phyloP scores from a whole-genome alignment of 2,888 invertebrate genomes.

The Microchrysa polita region DNA sequence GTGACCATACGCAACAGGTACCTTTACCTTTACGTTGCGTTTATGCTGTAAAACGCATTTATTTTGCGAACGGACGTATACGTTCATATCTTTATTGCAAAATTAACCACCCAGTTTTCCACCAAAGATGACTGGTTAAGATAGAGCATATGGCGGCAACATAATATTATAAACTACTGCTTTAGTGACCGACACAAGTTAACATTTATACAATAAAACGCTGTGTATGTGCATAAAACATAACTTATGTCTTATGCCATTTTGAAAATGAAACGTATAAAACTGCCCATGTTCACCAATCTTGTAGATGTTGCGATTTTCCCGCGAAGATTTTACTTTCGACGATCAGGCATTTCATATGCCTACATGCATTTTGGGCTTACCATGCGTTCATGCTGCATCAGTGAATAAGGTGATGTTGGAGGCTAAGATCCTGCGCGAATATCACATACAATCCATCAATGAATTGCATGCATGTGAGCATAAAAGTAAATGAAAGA shows the following conservation, averaged over 20 bases:
- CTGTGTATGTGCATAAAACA: background rate
- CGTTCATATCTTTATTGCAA: conserved; percentile 8
- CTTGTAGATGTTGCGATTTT: background rate
- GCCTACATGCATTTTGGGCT: no score
- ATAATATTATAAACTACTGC: conserved; percentile 5
- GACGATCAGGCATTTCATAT: background rate
- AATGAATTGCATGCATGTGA: background rate
- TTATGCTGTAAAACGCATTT: background rate
- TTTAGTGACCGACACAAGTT: conserved; percentile 2
- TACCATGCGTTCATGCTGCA: background rate
- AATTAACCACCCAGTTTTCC: conserved; percentile 17
- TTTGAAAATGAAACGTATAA: background rate
- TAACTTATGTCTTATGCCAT: background rate
- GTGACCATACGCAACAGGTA: conserved; percentile 30
- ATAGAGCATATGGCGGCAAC: no score
- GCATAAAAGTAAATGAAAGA: background rate
- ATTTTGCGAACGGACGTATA: background rate
- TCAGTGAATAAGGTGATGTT: background rate
- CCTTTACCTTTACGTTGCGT: no score
- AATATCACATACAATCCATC: background rate
- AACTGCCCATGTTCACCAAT: background rate
- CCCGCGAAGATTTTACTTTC: background rate
- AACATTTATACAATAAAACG: conserved; percentile 4
- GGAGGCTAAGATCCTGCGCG: background rate
- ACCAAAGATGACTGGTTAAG: conserved; percentile 5